These are phyloP conservation scores for Gambelia wislizenii DNA, from an alignment of 2,797 vertebrate genomes.

Conservation along the genomic window DNA sequence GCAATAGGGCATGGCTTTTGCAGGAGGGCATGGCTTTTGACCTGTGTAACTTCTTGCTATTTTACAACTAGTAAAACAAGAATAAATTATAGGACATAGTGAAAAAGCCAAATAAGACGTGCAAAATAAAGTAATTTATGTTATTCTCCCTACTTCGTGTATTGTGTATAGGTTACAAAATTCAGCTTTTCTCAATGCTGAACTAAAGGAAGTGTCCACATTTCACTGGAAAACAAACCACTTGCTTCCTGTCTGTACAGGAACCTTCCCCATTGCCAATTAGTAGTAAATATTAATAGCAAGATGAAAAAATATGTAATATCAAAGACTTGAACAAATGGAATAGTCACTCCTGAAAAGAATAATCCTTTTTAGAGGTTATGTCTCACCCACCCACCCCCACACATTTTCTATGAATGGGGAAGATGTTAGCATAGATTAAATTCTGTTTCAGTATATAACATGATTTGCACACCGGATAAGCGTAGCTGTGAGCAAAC, in stretches of 20 bases:
- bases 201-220: not conserved
- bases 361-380: not conserved
- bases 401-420: not conserved
- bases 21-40: too few relatives aligned
- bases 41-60: too few relatives aligned
- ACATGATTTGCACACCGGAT: constrained; percentile 3
- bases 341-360: not conserved
- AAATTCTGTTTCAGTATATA: not conserved
- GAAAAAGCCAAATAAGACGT: not conserved
- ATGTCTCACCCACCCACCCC: not conserved
- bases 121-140: not conserved
- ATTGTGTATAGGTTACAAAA: not conserved
- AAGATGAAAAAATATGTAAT: not conserved
- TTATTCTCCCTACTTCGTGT: not conserved
- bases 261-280: not conserved
- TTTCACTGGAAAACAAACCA: not conserved
- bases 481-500: not conserved
- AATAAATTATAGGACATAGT: not conserved
- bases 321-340: not conserved
- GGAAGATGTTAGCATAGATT: not conserved
- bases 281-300: not conserved
- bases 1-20: too few relatives aligned
- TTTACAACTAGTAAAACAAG: not conserved
- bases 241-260: not conserved
- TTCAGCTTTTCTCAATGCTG: not conserved